Evolutionary conservation across 2,113 vertebrate genomes (phyloP), one percentile per base, ranked within the genome.

Genomic region (Panurus biarmicus): DNA sequence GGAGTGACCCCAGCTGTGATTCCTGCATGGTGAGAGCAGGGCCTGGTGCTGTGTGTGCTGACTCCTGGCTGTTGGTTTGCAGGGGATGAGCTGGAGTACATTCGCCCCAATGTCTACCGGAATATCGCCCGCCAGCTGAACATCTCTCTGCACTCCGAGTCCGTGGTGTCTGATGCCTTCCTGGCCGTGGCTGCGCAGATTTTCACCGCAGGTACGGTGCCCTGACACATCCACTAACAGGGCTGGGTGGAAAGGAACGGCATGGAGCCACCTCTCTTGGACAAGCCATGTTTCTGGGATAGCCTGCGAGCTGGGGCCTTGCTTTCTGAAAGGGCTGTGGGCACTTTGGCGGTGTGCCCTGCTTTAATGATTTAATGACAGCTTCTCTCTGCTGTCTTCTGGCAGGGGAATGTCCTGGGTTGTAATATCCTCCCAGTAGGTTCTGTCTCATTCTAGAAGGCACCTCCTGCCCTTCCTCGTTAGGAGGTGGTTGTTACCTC

Each of bases 11-110:
- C n/a, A 35, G 33, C 7, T 12, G 18, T 23, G 16, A 42, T 24
- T 74, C 16, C 54, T 50, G 3, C 8, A 0, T 0, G 5, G 19
- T 15, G 66, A 50, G 67, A 72, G 71, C 23, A 64, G 33, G 31
- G 6, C 31, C 47, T 1, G 31, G 12, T 35, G 76, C n/a, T 29
- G 33, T 24, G 24, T 0, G 0, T 35, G 35, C 56, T 96, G 84
- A 97, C 36, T 58, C 2, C 20, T 17, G 16, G 67, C 85, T 95
- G 58, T 81, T 91, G 97, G 96, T 70, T 64, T 22, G 35, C 92
- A 99, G 99, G 99, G 48, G 99, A 99, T 7, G 99, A 99, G 97
- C 96, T 99, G 97, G 99, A 99, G 93, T 98, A 98, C 96, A 98
- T 99, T 28, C 98, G 99, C 21, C 99, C 99, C 77, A 98, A 98